Conservation (phyloP, 2,888 invertebrate genomes). For the Caenorhabditis afra region DNA sequence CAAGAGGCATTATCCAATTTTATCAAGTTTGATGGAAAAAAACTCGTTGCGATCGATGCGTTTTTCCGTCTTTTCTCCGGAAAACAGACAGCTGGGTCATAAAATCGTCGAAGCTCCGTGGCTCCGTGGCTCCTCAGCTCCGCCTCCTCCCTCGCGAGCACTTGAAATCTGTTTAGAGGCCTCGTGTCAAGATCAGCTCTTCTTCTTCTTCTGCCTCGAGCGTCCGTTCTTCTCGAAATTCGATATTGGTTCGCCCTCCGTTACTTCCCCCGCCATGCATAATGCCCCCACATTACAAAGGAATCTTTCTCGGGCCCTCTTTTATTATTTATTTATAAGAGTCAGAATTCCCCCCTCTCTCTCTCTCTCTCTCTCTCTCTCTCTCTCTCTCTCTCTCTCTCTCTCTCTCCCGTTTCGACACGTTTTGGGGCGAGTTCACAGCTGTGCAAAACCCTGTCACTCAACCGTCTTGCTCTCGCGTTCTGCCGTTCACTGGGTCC, state of each 20-base stretch:
- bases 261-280: constrained; percentile 6
- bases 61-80: neutral
- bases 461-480: neutral
- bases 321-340: constrained; percentile 53
- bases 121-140: neutral
- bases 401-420: constrained; percentile 19
- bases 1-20: constrained; percentile 24
- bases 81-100: constrained; percentile 32
- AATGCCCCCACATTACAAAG: constrained; percentile 40
- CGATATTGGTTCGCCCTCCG: constrained; percentile 26
- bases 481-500: constrained; percentile 14
- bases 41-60: no score
- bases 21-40: constrained; percentile 9
- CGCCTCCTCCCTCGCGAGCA: neutral
- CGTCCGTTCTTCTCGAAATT: constrained; percentile 35
- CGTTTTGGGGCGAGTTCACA: constrained; percentile 30
- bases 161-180: constrained; percentile 11
- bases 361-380: no score
- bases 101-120: constrained; percentile 12
- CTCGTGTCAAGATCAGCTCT: constrained; percentile 16
- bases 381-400: no score
- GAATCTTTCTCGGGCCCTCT: constrained; percentile 21
- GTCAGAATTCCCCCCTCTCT: neutral
- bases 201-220: no score
- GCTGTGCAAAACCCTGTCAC: constrained; percentile 35